Evolutionary conservation across 2,113 vertebrate species (phyloP).

Genomic region (Lepidothrix coronata): DNA sequence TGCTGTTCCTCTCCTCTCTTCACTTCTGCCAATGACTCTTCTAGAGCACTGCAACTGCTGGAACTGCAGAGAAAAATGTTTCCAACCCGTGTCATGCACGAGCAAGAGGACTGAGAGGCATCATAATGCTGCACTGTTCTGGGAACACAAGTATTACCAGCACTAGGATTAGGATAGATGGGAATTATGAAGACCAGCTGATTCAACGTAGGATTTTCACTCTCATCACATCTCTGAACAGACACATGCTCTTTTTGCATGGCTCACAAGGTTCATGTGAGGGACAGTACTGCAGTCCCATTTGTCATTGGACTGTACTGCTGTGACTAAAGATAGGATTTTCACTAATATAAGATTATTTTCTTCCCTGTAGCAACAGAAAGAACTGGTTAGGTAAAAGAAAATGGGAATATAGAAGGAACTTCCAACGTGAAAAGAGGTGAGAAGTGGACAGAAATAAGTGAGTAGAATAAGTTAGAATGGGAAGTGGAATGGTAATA

Average conservation of each 20-base stretch:
- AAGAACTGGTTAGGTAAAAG: background rate
- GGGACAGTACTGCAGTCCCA: background rate
- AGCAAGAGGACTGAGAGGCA: background rate
- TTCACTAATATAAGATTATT: background rate
- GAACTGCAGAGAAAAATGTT: background rate
- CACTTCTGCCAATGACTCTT: background rate
- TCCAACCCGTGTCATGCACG: accelerated
- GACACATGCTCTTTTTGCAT: background rate
- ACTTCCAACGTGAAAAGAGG: background rate
- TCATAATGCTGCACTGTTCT: background rate
- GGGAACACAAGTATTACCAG: background rate
- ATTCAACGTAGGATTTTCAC: background rate
- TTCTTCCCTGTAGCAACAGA: background rate
- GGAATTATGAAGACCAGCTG: background rate
- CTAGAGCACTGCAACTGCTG: background rate
- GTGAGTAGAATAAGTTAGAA: background rate
- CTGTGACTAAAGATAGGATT: background rate
- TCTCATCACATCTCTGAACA: background rate
- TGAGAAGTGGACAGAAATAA: background rate
- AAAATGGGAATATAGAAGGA: background rate
- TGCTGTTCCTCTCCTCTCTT: background rate
- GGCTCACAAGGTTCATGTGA: background rate
- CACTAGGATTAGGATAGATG: background rate
- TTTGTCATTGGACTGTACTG: background rate
- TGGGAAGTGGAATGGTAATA: background rate